Conservation (phyloP, 2,888 invertebrate genomes). For the Pristionchus entomophagus region DNA sequence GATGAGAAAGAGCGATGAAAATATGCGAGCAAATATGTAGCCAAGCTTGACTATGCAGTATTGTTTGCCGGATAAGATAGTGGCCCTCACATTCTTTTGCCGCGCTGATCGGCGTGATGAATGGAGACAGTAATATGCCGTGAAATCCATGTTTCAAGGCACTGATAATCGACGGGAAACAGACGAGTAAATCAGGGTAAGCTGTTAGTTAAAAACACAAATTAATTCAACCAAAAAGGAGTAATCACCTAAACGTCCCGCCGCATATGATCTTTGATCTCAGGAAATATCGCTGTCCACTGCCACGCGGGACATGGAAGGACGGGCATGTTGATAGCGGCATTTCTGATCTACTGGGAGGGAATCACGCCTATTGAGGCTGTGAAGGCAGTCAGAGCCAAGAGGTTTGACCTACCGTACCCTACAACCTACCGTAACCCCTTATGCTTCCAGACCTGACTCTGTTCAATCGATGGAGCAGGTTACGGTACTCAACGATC, state of each 20-base stretch:
- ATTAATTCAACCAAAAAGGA: too few species aligned
- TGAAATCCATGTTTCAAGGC: not conserved
- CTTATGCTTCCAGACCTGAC: not conserved
- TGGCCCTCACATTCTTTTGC: too few species aligned
- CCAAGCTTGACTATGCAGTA: too few species aligned
- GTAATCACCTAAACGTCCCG: not conserved
- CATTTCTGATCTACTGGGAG: slow-evolving; percentile 87
- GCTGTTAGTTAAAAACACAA: too few species aligned
- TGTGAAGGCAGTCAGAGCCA: slow-evolving; percentile 85
- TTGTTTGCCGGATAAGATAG: too few species aligned
- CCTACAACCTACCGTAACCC: not conserved
- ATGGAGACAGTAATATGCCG: too few species aligned
- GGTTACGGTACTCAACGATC: slow-evolving; percentile 23
- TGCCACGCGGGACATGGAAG: slow-evolving; percentile 86
- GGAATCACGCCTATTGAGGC: slow-evolving; percentile 86
- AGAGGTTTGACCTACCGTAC: slow-evolving; percentile 78
- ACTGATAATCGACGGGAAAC: too few species aligned
- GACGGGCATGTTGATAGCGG: slow-evolving; percentile 90
- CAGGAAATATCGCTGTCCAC: slow-evolving; percentile 80
- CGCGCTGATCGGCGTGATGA: too few species aligned
- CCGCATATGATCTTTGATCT: not conserved
- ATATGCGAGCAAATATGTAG: too few species aligned
- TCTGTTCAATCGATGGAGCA: slow-evolving; percentile 30
- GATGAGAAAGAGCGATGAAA: too few species aligned
- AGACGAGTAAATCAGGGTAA: too few species aligned